Percentiles rank a stretch among this genome's conserved stretches.
These are phyloP conservation scores for Drosophila barbarae DNA, from an alignment of 2,888 invertebrate species.

Conservation along the genomic window DNA sequence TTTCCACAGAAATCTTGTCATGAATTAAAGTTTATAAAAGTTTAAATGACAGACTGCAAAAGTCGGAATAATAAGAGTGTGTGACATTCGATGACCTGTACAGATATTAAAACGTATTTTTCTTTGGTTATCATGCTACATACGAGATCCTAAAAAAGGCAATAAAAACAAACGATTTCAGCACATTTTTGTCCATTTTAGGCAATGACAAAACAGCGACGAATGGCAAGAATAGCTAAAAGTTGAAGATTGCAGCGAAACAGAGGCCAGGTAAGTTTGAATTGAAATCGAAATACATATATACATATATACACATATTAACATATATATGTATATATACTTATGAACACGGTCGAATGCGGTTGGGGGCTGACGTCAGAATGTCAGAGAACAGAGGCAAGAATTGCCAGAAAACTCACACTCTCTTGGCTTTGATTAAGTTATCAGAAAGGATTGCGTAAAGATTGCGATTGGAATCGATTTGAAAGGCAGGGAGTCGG, in stretches of 20 bases:
- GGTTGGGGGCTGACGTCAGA: constrained; percentile 31
- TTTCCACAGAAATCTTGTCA: neutral
- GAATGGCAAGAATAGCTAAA: constrained; percentile 16
- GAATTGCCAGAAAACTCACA: constrained; percentile 19
- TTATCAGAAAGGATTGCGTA: constrained; percentile 34
- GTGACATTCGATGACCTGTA: constrained; percentile 14
- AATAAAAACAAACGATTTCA: constrained; percentile 49
- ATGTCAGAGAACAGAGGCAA: constrained; percentile 7
- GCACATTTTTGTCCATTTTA: constrained; percentile 65
- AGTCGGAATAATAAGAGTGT: constrained; percentile 8
- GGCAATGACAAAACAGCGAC: constrained; percentile 59
- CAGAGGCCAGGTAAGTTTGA: constrained; percentile 26
- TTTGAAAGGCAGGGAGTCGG: neutral
- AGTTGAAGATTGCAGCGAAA: constrained; percentile 23
- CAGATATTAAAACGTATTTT: neutral
- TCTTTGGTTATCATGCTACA: constrained; percentile 38
- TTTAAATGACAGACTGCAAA: neutral
- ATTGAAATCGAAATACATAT: neutral
- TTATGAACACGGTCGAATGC: constrained; percentile 10
- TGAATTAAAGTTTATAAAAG: neutral
- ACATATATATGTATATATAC: neutral
- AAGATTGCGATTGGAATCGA: constrained; percentile 16
- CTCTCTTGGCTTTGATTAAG: constrained; percentile 54
- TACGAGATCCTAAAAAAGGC: constrained; percentile 49
- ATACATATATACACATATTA: neutral